Conservation (phyloP, 1,140 invertebrate species). For the Philopotamus ludificatus region DNA sequence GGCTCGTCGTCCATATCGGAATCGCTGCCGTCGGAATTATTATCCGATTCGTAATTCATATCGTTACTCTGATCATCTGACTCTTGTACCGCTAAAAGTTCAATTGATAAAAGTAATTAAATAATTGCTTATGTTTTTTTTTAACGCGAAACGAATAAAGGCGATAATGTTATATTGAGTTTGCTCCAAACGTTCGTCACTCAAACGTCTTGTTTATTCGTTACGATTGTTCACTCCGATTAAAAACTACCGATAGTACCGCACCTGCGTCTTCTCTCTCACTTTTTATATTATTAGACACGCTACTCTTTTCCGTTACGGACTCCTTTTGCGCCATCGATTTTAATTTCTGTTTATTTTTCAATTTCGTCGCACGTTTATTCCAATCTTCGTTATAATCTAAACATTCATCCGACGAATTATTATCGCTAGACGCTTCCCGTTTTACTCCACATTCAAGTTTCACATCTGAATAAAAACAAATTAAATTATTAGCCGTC, state of each 20-base stretch:
- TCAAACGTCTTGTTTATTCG: not conserved
- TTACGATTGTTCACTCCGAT: not conserved
- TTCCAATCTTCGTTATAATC: conserved; percentile 22
- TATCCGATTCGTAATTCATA: too few relatives aligned
- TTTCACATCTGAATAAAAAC: too few relatives aligned
- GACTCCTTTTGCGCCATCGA: too few relatives aligned
- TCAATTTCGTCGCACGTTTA: conserved; percentile 18
- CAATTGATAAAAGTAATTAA: too few relatives aligned
- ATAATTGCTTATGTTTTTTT: too few relatives aligned
- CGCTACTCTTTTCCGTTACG: not conserved
- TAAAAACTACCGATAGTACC: not conserved
- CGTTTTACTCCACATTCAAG: not conserved
- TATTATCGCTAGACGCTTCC: not conserved
- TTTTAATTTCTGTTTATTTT: conserved; percentile 2
- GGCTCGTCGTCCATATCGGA: too few relatives aligned
- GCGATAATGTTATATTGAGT: not conserved
- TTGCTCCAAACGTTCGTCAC: not conserved
- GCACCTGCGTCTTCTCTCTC: too few relatives aligned
- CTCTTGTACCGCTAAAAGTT: too few relatives aligned
- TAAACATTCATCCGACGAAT: conserved; percentile 7
- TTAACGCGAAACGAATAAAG: too few relatives aligned
- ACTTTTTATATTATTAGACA: not conserved
- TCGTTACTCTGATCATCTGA: too few relatives aligned
- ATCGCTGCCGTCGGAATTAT: too few relatives aligned
- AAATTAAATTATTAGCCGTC: too few relatives aligned